These are phyloP conservation scores for Microctenopoma lineatum DNA, from an alignment of 2,797 vertebrate species.

Conservation along the genomic window DNA sequence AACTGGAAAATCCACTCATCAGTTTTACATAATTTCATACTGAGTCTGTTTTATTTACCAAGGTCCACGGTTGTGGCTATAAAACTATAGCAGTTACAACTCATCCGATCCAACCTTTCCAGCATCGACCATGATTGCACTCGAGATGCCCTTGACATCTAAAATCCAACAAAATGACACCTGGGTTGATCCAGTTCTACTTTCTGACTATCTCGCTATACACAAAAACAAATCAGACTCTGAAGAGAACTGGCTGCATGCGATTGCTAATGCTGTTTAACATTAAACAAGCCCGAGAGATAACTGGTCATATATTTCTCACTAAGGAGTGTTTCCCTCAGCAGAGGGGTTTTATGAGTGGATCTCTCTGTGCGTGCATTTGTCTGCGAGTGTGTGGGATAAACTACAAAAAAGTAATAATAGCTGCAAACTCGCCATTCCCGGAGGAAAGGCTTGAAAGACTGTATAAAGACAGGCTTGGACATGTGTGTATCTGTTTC, in stretches of 20 bases:
- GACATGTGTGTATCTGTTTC: conserved; percentile 16
- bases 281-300: conserved; percentile 22
- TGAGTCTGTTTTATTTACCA: background rate
- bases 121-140: conserved; percentile 3
- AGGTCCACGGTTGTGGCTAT: background rate
- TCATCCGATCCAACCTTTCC: background rate
- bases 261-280: conserved; percentile 3
- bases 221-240: background rate
- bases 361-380: background rate
- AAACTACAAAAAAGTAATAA: conserved; percentile 17
- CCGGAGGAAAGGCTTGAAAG: conserved; percentile 36
- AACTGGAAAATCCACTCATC: background rate
- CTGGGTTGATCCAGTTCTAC: background rate
- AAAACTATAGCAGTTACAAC: too few species aligned
- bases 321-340: background rate
- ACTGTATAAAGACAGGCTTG: conserved; percentile 4
- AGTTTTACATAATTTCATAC: background rate
- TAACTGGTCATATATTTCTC: conserved; percentile 7
- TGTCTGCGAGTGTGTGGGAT: conserved; percentile 6
- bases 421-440: conserved; percentile 23
- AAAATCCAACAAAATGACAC: background rate
- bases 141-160: background rate
- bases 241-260: background rate
- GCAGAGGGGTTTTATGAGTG: background rate
- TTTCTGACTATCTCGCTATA: background rate